A percentile compares a stretch with the other conserved stretches of the same genome.
Evolutionary conservation across 2,888 invertebrate species (phyloP).

Genomic region (Notocelia uddmanniana): DNA sequence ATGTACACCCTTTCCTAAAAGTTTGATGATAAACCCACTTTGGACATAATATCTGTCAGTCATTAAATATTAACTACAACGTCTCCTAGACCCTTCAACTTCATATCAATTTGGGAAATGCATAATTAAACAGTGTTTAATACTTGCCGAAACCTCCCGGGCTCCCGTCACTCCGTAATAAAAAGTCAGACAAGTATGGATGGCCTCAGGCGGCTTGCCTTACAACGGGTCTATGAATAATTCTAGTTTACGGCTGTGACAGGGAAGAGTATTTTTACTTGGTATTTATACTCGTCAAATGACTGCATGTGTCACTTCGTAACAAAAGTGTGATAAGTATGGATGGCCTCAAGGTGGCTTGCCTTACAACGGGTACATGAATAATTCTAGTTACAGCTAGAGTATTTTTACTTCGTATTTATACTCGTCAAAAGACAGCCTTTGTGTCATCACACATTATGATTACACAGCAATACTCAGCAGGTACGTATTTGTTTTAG

Average conservation of each 20-base stretch:
- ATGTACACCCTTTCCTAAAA: not conserved
- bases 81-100: not conserved
- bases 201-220: conserved; percentile 43
- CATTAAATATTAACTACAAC: not conserved
- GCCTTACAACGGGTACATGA: conserved; percentile 34
- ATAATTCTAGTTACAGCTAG: conserved; percentile 36
- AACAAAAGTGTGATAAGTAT: conserved; percentile 43
- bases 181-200: conserved; percentile 45
- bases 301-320: conserved; percentile 24
- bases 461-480: no score
- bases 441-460: no score
- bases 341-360: conserved; percentile 43
- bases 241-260: conserved; percentile 29
- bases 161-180: conserved; percentile 30
- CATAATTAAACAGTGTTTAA: conserved; percentile 39
- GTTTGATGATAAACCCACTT: not conserved
- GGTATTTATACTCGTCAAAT: conserved; percentile 11
- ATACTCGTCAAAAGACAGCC: conserved; percentile 3
- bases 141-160: conserved; percentile 23
- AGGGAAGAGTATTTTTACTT: conserved; percentile 34
- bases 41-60: not conserved
- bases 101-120: conserved; percentile 11
- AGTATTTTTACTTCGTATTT: conserved; percentile 36
- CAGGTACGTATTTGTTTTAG: no score
- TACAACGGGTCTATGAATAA: conserved; percentile 40